These are phyloP conservation scores for Drosophila emarginata DNA, from an alignment of 2,888 invertebrate species.

Conservation along the genomic window DNA sequence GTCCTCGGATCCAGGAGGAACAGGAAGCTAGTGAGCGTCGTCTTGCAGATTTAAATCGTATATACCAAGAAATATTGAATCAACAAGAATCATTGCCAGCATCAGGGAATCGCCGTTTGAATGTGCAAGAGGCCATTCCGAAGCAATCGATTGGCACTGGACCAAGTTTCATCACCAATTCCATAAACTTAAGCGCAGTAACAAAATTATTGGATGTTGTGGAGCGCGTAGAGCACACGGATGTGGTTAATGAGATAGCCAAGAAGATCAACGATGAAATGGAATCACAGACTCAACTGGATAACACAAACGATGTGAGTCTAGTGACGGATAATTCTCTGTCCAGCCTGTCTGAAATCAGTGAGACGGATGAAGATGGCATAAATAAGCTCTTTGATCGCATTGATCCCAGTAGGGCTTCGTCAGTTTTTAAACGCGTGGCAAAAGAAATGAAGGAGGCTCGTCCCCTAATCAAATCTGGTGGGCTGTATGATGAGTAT, in stretches of 20 bases:
- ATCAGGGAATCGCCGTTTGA: not conserved
- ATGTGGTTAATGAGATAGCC: slow-evolving; percentile 48
- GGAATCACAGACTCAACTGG: slow-evolving; percentile 4
- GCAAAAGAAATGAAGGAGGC: slow-evolving; percentile 20
- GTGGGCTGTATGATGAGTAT: slow-evolving; percentile 67
- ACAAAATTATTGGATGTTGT: slow-evolving; percentile 45
- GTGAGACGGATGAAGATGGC: slow-evolving; percentile 19
- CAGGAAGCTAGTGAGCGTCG: slow-evolving; percentile 17
- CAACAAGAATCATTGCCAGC: not conserved
- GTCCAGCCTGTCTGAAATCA: not conserved
- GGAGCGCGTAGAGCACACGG: slow-evolving; percentile 40
- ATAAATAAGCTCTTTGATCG: slow-evolving; percentile 15
- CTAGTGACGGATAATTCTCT: slow-evolving; percentile 17
- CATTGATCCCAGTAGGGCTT: slow-evolving; percentile 6
- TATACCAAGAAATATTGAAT: slow-evolving; percentile 39
- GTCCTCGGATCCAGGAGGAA: not conserved
- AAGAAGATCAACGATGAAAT: slow-evolving; percentile 49
- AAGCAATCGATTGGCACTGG: not conserved
- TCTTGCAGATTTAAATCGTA: slow-evolving; percentile 29
- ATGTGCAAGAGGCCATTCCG: not conserved
- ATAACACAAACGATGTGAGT: slow-evolving; percentile 2
- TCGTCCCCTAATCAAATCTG: slow-evolving; percentile 30
- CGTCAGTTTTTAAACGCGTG: slow-evolving; percentile 25
- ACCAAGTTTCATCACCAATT: not conserved
- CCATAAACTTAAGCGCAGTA: slow-evolving; percentile 42